phyloP scores from a whole-genome alignment of 2,888 invertebrate genomes.

The Microplitis deprimator region DNA sequence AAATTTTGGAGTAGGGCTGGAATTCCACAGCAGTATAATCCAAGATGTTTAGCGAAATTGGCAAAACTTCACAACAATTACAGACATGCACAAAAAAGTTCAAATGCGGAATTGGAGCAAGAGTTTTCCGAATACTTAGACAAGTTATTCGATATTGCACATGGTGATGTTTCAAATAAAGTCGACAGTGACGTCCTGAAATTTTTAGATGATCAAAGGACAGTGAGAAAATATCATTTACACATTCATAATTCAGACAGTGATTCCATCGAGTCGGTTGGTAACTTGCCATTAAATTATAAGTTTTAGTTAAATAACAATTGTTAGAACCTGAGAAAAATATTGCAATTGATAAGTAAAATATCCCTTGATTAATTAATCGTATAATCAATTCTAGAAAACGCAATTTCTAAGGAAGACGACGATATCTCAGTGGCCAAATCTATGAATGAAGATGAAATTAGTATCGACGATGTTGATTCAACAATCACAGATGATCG shows the following conservation, averaged over 20 bases:
- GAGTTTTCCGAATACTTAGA: constrained; percentile 17
- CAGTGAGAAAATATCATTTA: constrained; percentile 22
- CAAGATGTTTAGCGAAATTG: constrained; percentile 6
- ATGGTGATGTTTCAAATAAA: constrained; percentile 15
- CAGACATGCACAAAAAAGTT: constrained; percentile 23
- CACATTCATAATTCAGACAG: not conserved
- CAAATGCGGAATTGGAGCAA: constrained; percentile 1
- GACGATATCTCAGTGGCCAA: too few relatives aligned
- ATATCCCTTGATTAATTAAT: too few relatives aligned
- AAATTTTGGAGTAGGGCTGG: constrained; percentile 22
- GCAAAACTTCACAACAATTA: constrained; percentile 13
- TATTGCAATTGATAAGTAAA: too few relatives aligned
- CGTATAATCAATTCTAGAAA: too few relatives aligned
- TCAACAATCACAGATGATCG: not conserved
- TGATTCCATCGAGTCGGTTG: too few relatives aligned
- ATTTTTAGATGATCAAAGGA: constrained; percentile 10
- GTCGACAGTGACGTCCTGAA: not conserved
- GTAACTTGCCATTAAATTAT: too few relatives aligned
- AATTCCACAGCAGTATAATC: not conserved
- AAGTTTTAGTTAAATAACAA: too few relatives aligned
- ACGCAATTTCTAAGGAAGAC: too few relatives aligned
- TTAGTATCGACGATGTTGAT: too few relatives aligned
- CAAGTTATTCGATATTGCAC: constrained; percentile 29
- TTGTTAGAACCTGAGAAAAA: too few relatives aligned
- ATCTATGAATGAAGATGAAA: too few relatives aligned